phyloP scores from a whole-genome alignment of 2,797 vertebrate species.

The Mormyrus proboscirostris region DNA sequence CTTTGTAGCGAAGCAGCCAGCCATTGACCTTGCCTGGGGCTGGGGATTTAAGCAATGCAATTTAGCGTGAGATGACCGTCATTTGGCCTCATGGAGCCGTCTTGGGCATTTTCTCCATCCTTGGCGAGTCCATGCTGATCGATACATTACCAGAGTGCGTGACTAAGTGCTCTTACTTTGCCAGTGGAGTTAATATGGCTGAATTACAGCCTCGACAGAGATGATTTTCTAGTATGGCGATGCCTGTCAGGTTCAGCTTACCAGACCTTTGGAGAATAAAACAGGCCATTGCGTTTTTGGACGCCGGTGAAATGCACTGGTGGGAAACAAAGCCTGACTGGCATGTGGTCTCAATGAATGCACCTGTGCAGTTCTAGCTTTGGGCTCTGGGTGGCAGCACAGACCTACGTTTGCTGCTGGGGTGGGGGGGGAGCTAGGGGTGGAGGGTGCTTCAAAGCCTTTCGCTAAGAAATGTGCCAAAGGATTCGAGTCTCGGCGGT shows the following conservation, averaged over 20 bases:
- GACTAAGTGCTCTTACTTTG: slow-evolving; percentile 55
- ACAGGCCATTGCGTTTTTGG: slow-evolving; percentile 19
- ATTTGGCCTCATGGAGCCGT: slow-evolving; percentile 61
- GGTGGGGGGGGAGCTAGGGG: not conserved
- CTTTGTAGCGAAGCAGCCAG: slow-evolving; percentile 38
- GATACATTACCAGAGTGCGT: slow-evolving; percentile 55
- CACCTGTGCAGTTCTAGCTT: slow-evolving; percentile 17
- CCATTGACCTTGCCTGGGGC: slow-evolving; percentile 53
- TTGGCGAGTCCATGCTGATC: slow-evolving; percentile 53
- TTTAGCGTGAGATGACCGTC: slow-evolving; percentile 56
- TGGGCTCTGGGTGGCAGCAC: slow-evolving; percentile 57
- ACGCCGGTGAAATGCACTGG: not conserved
- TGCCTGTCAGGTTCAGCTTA: slow-evolving; percentile 15
- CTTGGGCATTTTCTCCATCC: slow-evolving; percentile 47
- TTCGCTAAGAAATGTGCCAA: not conserved
- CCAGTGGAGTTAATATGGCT: slow-evolving; percentile 38
- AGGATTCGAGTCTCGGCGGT: slow-evolving; percentile 35
- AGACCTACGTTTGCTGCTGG: slow-evolving; percentile 35
- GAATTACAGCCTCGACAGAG: slow-evolving; percentile 34
- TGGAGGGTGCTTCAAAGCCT: not conserved
- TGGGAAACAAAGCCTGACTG: not conserved
- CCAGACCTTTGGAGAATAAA: slow-evolving; percentile 19
- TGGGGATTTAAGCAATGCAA: slow-evolving; percentile 44
- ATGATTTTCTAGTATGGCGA: slow-evolving; percentile 20
- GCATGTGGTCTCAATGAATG: not conserved